A percentile compares a stretch with the other conserved stretches of the same genome.
Evolutionary conservation across 2,888 invertebrate species (phyloP).

Genomic region (Tillus elongatus): DNA sequence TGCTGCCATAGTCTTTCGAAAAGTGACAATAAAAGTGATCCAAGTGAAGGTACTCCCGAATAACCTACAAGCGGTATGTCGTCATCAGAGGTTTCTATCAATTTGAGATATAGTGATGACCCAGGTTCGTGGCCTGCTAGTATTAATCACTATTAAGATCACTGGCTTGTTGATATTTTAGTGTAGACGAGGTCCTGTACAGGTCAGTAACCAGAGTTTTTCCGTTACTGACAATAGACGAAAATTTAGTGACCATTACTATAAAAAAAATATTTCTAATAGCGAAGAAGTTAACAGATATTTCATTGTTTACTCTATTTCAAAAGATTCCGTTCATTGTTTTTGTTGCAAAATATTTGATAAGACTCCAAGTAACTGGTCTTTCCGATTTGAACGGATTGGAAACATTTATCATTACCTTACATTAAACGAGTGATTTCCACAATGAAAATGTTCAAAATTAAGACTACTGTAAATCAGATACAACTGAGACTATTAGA

Average conservation of each 20-base stretch:
- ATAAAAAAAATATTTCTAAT: constrained; percentile 14
- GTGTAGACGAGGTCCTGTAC: constrained; percentile 13
- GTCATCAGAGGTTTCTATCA: constrained; percentile 10
- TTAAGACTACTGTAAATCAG: constrained; percentile 15
- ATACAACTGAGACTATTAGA: too few species aligned
- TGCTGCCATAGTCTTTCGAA: too few species aligned
- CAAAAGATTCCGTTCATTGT: constrained; percentile 20
- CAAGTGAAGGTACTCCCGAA: constrained; percentile 11
- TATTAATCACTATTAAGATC: constrained; percentile 10
- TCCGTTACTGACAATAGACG: constrained; percentile 12
- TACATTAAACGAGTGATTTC: constrained; percentile 16
- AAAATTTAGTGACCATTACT: constrained; percentile 13
- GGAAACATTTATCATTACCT: too few species aligned
- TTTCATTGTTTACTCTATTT: constrained; percentile 20
- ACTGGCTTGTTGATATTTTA: constrained; percentile 13
- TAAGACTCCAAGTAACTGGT: constrained; percentile 15
- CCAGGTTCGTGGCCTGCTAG: constrained; percentile 13
- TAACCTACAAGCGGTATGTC: constrained; percentile 9
- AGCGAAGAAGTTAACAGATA: constrained; percentile 17
- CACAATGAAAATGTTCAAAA: constrained; percentile 14
- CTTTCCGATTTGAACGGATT: constrained; percentile 14
- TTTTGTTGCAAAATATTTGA: constrained; percentile 23
- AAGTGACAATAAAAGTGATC: constrained; percentile 8
- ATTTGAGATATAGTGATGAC: constrained; percentile 11
- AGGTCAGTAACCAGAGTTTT: too few species aligned